phyloP scores from a whole-genome alignment of 2,113 vertebrate species.

The Tichodroma muraria region DNA sequence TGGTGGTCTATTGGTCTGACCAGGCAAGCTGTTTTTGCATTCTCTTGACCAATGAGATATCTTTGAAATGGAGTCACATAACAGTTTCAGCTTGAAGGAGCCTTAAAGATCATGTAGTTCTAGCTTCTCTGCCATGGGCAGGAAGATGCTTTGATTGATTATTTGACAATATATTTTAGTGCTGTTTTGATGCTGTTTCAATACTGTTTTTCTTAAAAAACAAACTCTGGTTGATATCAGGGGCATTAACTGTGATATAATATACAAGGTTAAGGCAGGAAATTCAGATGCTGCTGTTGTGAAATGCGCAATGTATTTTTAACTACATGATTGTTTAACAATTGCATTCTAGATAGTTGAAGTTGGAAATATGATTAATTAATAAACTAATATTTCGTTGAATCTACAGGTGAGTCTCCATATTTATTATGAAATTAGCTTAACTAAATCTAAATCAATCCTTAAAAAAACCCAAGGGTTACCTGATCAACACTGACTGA shows the following conservation, averaged over 20 bases:
- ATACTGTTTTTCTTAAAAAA: background rate
- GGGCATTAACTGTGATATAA: background rate
- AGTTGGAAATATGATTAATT: background rate
- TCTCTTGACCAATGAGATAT: background rate
- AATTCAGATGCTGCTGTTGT: background rate
- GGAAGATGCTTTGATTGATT: background rate
- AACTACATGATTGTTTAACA: background rate
- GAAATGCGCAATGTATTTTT: background rate
- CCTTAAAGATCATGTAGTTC: background rate
- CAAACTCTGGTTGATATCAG: background rate
- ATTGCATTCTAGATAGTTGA: background rate
- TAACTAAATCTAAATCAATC: background rate
- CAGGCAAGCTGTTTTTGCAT: background rate
- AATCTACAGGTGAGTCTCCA: background rate
- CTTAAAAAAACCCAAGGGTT: background rate
- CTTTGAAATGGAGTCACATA: background rate
- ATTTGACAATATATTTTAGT: background rate
- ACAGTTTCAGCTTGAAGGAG: background rate
- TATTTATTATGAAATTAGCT: background rate
- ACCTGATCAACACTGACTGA: background rate
- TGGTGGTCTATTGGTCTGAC: background rate
- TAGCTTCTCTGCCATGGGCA: background rate
- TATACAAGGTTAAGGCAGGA: background rate
- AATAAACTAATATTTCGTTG: background rate
- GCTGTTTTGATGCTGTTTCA: background rate